phyloP scores from a whole-genome alignment of 2,797 vertebrate species.

The Halcyon chelicuti region DNA sequence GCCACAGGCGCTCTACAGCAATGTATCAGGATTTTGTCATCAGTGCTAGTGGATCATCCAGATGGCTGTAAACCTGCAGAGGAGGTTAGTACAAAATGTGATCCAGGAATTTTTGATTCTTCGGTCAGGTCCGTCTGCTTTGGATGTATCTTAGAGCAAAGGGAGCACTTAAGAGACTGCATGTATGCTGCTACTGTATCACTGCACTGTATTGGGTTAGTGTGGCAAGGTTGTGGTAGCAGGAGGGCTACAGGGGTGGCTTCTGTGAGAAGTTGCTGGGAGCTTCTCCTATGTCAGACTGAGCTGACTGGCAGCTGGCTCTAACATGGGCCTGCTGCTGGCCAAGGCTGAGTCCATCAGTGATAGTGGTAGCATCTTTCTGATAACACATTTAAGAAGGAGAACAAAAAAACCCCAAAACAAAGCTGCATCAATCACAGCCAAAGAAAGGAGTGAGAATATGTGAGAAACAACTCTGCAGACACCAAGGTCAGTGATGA shows the following conservation, averaged over 20 bases:
- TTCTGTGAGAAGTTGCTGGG: background rate
- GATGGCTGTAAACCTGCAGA: slow-evolving; percentile 61
- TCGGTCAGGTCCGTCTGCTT: background rate
- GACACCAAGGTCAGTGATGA: no score
- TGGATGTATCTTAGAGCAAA: background rate
- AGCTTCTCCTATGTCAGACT: background rate
- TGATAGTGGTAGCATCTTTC: background rate
- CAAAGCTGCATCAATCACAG: background rate
- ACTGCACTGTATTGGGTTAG: background rate
- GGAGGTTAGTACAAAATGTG: slow-evolving; percentile 39
- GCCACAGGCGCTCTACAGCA: background rate
- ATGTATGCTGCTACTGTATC: background rate
- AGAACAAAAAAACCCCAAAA: no score
- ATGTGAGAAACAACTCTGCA: no score
- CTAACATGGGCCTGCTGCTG: fast-evolving
- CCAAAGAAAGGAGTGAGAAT: background rate
- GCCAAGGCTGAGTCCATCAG: background rate
- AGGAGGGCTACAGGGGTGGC: fast-evolving
- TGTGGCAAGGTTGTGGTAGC: background rate
- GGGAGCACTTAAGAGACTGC: background rate
- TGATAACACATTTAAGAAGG: background rate
- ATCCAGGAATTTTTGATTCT: background rate
- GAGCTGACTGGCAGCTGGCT: background rate
- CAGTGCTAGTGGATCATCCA: slow-evolving; percentile 9
- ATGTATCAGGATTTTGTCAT: background rate